Conservation (phyloP, 2,888 invertebrate genomes). For the Drosophila mercatorum region DNA sequence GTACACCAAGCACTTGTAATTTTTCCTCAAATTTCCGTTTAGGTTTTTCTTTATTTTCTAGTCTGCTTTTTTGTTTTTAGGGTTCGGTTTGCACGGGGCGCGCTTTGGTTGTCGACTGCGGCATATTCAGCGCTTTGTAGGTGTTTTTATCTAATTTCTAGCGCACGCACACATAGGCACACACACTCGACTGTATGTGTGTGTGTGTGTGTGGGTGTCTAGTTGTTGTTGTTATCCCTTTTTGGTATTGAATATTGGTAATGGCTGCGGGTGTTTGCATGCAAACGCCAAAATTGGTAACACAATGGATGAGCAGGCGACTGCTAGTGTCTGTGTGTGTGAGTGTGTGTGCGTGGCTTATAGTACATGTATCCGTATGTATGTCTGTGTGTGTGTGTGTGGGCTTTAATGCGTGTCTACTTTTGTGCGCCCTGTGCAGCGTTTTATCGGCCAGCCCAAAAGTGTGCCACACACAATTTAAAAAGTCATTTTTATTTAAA, state of each 20-base stretch:
- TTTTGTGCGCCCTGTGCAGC: constrained; percentile 29
- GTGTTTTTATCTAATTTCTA: constrained; percentile 82
- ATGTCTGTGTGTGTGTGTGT: constrained; percentile 2
- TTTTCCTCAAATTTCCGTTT: constrained; percentile 19
- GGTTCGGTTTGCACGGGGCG: constrained; percentile 62
- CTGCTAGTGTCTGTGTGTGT: constrained; percentile 12
- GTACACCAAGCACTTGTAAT: constrained; percentile 13
- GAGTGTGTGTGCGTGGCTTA: constrained; percentile 20
- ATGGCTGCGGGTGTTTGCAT: constrained; percentile 73
- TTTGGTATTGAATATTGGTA: constrained; percentile 75
- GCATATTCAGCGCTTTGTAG: constrained; percentile 76
- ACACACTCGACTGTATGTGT: neutral
- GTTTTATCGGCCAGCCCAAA: constrained; percentile 29
- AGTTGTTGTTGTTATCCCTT: constrained; percentile 61
- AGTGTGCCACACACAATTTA: constrained; percentile 43
- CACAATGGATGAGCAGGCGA: constrained; percentile 47
- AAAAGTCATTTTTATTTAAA: constrained; percentile 30
- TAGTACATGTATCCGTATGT: neutral
- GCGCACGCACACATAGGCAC: constrained; percentile 44
- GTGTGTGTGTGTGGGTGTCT: constrained; percentile 21
- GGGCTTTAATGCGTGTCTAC: constrained; percentile 39
- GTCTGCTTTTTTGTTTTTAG: constrained; percentile 14
- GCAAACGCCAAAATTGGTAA: constrained; percentile 72
- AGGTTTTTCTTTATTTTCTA: constrained; percentile 8
- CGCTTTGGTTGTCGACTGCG: constrained; percentile 81